Base-by-base conservation (phyloP, 1,140 invertebrate genomes). In the Arion vulgaris region DNA sequence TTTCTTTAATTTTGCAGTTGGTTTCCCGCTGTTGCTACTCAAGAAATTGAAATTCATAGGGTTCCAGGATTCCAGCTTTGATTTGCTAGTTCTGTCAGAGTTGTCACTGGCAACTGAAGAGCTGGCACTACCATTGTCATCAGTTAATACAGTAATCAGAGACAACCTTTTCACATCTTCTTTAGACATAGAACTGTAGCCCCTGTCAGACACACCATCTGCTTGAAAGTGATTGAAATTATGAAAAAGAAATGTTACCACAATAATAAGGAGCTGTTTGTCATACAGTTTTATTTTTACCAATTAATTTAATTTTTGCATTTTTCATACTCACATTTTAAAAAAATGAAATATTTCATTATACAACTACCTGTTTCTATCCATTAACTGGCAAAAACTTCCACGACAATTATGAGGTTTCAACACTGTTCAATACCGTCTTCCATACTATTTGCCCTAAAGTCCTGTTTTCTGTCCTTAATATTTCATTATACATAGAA, bases 161-260 rank as follows among this genome's bases (percentile, higher is more conserved):
- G 86, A 86, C 41, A 87, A 73, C 17, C 74, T 82, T 66, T 90
- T 88, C 0, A 88, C 86, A 69, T 93, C 92, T 71, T 93, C 92
- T 76, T 92, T 91, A 32, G 91, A 93, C 92, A 94, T 92, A 11
- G 93, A 94, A 84, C 91, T 92, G 85, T 94, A 94, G 28, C 93
- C 93, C 57, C 92, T 88, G 84, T 94, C 93, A 45, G 93, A 92
- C 66, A 91, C 89, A 19, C 90, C 92, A 81, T 91, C 92, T 91
- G 82, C 57, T 32, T 66, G 4, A 66, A 66, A 34, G 19, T 66
- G 9, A 57, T 57, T 19, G 26, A 19, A 57, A 15, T 23, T 57
- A n/a, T 19, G 23, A 4, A 57, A 57, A 15, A 57, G 23, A 23
- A 57, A 11, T 49, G 19, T 49, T 49, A 49, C 9, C 9, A 49